Conservation (phyloP, 53 echinoderm and acorn worm genomes). For the Actinopyga echinites region DNA sequence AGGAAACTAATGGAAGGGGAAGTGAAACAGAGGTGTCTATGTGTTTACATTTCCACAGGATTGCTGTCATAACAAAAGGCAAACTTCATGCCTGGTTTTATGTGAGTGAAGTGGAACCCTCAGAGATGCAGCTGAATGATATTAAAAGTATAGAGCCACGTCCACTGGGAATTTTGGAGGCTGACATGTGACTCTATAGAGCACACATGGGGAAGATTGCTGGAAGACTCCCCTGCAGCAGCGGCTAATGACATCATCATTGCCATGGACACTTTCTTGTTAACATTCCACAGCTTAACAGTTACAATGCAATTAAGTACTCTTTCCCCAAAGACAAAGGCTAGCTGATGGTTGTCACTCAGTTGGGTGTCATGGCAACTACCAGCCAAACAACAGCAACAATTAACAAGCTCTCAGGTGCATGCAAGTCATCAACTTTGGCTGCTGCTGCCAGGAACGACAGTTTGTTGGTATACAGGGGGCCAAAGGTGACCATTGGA, state of each 20-base stretch:
- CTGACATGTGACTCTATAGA: not conserved
- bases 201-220: not conserved
- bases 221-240: not conserved
- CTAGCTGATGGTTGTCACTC: conserved; percentile 4
- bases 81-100: not conserved
- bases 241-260: conserved; percentile 29
- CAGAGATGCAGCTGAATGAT: no score
- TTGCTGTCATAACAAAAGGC: conserved; percentile 12
- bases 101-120: not conserved
- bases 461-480: no score
- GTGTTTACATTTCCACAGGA: conserved; percentile 5
- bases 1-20: no score
- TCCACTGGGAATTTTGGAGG: no score
- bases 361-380: not conserved
- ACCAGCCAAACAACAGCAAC: not conserved
- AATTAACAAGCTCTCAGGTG: no score
- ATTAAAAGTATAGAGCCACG: no score
- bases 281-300: conserved; percentile 32
- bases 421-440: no score
- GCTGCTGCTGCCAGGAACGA: no score
- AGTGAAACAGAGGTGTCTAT: not conserved
- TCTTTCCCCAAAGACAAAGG: conserved; percentile 16
- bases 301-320: conserved; percentile 31
- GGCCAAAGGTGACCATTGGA: no score
- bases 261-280: conserved; percentile 37